Conservation (phyloP, 2,888 invertebrate genomes). For the Ennomos erosarius region DNA sequence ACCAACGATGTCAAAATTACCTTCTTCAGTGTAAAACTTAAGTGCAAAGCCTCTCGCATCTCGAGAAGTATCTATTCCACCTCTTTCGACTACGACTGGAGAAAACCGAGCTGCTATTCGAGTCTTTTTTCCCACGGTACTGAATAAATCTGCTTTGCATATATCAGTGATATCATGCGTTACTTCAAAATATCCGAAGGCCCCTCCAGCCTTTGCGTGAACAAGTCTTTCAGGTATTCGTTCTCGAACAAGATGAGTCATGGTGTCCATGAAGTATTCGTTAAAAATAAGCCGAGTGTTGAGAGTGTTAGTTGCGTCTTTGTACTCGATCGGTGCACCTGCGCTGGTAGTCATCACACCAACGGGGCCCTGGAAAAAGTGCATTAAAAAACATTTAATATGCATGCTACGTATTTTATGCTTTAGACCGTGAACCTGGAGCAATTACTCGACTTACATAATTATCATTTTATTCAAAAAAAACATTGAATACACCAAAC, state of each 20-base stretch:
- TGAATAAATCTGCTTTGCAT: constrained; percentile 90
- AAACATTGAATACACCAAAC: too few species aligned
- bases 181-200: constrained; percentile 93
- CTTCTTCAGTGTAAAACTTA: constrained; percentile 96
- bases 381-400: too few species aligned
- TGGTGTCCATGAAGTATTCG: constrained; percentile 88
- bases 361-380: constrained; percentile 70
- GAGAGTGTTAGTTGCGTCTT: constrained; percentile 87
- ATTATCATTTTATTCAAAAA: too few species aligned
- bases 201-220: constrained; percentile 97
- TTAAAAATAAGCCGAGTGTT: constrained; percentile 93
- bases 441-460: too few species aligned
- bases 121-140: constrained; percentile 89
- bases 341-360: constrained; percentile 88
- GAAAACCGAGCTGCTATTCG: constrained; percentile 92
- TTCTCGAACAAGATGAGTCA: constrained; percentile 93
- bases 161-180: constrained; percentile 92
- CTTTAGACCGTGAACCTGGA: too few species aligned
- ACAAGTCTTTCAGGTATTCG: constrained; percentile 96
- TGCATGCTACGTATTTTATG: too few species aligned
- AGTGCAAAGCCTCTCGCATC: constrained; percentile 96
- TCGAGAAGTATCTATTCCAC: constrained; percentile 93
- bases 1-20: constrained; percentile 95
- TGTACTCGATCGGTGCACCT: constrained; percentile 91
- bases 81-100: constrained; percentile 92